These are phyloP conservation scores for Siniperca knerii DNA, from an alignment of 2,113 vertebrate genomes.

Conservation along the genomic window DNA sequence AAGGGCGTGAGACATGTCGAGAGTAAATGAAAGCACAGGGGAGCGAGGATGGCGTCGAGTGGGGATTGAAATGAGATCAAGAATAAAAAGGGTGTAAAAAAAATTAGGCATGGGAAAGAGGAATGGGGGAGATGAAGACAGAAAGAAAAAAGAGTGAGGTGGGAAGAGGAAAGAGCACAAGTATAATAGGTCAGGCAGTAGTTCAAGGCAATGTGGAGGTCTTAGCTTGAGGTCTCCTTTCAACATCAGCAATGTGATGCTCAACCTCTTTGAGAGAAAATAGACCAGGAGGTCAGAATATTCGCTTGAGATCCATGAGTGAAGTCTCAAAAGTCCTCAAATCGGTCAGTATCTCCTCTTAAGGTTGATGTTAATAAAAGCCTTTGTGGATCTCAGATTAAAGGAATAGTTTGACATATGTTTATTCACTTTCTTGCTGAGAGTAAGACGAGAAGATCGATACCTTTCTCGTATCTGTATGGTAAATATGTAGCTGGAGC, in stretches of 20 bases:
- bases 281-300: conserved; percentile 42
- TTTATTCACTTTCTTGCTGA: background rate
- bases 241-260: conserved; percentile 56
- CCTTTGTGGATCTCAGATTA: conserved; percentile 34
- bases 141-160: conserved; percentile 68
- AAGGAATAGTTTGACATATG: conserved; percentile 23
- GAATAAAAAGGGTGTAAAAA: conserved; percentile 34
- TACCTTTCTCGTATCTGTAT: background rate
- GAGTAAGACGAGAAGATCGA: conserved; percentile 17
- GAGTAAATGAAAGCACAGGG: conserved; percentile 64
- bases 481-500: background rate
- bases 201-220: conserved; percentile 77
- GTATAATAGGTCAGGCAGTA: conserved; percentile 82
- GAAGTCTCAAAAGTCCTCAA: conserved; percentile 15
- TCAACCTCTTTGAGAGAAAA: conserved; percentile 53
- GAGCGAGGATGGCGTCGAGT: conserved; percentile 27
- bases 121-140: conserved; percentile 55
- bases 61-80: conserved; percentile 55
- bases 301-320: conserved; percentile 50
- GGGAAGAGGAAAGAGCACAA: conserved; percentile 82
- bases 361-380: background rate
- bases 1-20: conserved; percentile 48
- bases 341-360: conserved; percentile 25
- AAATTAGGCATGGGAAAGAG: conserved; percentile 47
- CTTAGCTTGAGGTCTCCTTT: conserved; percentile 62